A percentile compares a stretch with the other conserved stretches of the same genome.
Conservation (phyloP, 2,113 vertebrate species). For the Crocuta crocuta region DNA sequence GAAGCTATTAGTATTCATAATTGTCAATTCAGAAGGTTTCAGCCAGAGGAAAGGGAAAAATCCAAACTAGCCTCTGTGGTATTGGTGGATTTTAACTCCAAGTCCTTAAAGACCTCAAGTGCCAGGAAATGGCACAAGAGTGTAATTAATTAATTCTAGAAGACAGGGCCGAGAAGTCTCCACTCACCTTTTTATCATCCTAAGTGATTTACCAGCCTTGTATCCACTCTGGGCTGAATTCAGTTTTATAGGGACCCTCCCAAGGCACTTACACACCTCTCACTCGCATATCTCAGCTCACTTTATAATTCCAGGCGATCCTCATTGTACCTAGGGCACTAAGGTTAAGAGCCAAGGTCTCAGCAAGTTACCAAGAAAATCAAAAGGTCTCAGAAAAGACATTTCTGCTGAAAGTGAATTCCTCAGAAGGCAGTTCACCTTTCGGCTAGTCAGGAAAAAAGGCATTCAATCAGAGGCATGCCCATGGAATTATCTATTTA, state of each 20-base stretch:
- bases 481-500: neutral
- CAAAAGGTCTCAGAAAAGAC: neutral
- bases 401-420: neutral
- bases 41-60: neutral
- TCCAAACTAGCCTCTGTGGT: neutral
- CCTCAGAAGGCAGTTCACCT: neutral
- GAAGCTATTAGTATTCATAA: conserved; percentile 46
- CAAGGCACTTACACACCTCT: neutral
- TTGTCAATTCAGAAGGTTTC: neutral
- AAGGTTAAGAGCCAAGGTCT: conserved; percentile 35
- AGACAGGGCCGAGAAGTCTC: conserved; percentile 11
- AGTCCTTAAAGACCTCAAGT: conserved; percentile 46
- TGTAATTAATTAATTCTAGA: conserved; percentile 69
- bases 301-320: neutral
- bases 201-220: conserved; percentile 55
- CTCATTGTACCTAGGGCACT: neutral
- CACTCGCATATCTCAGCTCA: neutral
- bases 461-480: neutral
- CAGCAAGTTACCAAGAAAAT: conserved; percentile 36
- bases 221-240: conserved; percentile 27
- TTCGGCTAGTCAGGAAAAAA: neutral
- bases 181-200: neutral
- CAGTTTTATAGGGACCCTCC: neutral
- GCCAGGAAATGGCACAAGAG: neutral
- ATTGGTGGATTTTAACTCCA: conserved; percentile 45